Evolutionary conservation across 2,797 vertebrate genomes (phyloP).

Genomic region (Falco columbarius): DNA sequence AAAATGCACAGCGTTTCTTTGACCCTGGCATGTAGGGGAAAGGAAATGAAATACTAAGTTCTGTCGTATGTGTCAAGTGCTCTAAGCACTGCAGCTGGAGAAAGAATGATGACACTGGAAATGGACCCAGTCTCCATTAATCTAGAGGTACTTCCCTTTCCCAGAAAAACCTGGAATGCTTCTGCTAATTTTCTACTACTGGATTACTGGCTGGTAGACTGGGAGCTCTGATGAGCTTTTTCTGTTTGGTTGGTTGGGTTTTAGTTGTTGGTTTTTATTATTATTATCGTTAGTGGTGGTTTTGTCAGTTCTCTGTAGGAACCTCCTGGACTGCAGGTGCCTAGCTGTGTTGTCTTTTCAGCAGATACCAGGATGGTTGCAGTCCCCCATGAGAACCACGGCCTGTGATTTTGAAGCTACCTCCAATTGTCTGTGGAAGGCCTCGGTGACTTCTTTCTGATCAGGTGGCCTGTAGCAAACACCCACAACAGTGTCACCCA

Average conservation of each 20-base stretch:
- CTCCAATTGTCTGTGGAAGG: too few relatives aligned
- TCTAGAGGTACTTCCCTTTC: background rate
- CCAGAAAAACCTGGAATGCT: background rate
- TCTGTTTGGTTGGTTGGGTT: background rate
- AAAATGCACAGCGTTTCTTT: background rate
- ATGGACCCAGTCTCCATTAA: fast-evolving
- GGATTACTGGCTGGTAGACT: background rate
- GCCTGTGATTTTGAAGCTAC: too few relatives aligned
- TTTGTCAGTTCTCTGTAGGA: too few relatives aligned
- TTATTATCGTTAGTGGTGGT: background rate
- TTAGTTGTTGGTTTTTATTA: too few relatives aligned
- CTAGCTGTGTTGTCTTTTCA: too few relatives aligned
- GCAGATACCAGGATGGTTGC: too few relatives aligned
- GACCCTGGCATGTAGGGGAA: background rate
- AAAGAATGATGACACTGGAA: background rate
- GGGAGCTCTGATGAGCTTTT: background rate
- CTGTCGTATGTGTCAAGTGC: background rate
- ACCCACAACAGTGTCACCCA: too few relatives aligned
- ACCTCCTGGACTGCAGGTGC: too few relatives aligned
- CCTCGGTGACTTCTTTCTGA: too few relatives aligned
- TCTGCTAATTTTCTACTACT: background rate
- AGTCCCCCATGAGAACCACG: too few relatives aligned
- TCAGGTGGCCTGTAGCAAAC: too few relatives aligned
- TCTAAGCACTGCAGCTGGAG: background rate
- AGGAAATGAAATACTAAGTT: background rate